Evolutionary conservation across 2,888 invertebrate genomes (phyloP), one percentile per base, ranked within the genome.

Genomic region (Polietes domitor): DNA sequence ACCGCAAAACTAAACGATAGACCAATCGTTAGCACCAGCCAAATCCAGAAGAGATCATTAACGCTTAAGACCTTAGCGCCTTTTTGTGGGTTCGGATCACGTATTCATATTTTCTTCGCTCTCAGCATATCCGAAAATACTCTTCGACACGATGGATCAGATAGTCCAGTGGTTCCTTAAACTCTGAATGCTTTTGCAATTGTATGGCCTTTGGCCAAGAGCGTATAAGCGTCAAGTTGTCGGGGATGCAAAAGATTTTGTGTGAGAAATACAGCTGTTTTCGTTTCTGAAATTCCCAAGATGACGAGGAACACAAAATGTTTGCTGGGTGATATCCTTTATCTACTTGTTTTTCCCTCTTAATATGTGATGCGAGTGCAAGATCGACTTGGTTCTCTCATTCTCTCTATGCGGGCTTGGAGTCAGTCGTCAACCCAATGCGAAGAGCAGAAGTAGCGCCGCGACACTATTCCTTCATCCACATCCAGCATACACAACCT

Each of bases 11-110:
- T 68, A 15, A 19, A 5, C 15, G 12, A 4, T 7, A 77, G 17
- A 12, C 70, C 77, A 26, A 70, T 41, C 0, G 37, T 0, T 0
- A 26, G 10, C 12, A 72, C 7, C 12, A 47, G 12, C 75, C 74
- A 80, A 32, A 80, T 61, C 58, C 47, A 55, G 5, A 47, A 43
- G 0, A 80, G 75, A 70, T 80, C 80, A 2, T 55, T 26, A 7
- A 26, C 28, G 9, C 6, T 15, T 10, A 75, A 12, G n/a, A 19
- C 5, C 5, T 47, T 19, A 1, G 3, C 17, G 5, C 6, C 6
- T 28, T n/a, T 3, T 5, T 28, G 1, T 5, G 19, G 28, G 43
- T 58, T 75, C 10, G 68, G 65, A 61, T 75, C 61, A 0, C 53
- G 17, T 15, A 70, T 17, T 3, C 77, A 68, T 0, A 77, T 58